These are phyloP conservation scores for Pomatorhinus ruficollis DNA, from an alignment of 2,113 vertebrate species.

Conservation along the genomic window DNA sequence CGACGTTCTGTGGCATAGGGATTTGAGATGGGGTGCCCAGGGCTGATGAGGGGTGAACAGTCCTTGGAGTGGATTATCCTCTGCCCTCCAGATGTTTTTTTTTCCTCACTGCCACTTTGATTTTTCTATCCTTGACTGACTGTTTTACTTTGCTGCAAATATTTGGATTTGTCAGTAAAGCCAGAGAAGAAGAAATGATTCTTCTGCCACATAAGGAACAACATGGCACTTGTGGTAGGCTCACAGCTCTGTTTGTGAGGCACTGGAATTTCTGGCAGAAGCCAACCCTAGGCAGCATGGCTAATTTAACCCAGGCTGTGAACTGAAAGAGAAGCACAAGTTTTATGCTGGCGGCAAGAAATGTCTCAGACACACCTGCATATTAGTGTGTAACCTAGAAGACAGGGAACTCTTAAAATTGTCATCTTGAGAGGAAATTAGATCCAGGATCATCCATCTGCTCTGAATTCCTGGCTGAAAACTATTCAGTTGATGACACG, in stretches of 20 bases:
- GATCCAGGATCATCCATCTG: not conserved
- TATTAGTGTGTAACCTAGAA: not conserved
- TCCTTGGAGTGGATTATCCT: not conserved
- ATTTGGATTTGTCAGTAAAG: not conserved
- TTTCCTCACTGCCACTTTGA: not conserved
- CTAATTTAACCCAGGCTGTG: not conserved
- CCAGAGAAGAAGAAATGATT: not conserved
- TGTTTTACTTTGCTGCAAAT: not conserved
- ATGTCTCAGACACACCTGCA: accelerated
- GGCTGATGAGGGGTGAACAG: not conserved
- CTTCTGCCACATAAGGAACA: not conserved
- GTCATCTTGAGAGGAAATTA: not conserved
- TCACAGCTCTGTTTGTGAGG: not conserved
- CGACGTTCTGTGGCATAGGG: not conserved
- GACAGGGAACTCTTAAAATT: not conserved
- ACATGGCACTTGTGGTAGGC: not conserved
- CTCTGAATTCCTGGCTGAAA: not conserved
- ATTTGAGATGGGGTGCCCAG: not conserved
- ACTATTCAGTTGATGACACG: not conserved
- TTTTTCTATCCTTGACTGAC: not conserved
- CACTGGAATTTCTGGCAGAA: not conserved
- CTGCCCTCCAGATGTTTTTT: not conserved
- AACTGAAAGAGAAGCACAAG: not conserved
- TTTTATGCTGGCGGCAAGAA: not conserved
- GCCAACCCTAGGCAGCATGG: not conserved